Conservation (phyloP, 2,113 vertebrate genomes). For the Plectropomus leopardus region DNA sequence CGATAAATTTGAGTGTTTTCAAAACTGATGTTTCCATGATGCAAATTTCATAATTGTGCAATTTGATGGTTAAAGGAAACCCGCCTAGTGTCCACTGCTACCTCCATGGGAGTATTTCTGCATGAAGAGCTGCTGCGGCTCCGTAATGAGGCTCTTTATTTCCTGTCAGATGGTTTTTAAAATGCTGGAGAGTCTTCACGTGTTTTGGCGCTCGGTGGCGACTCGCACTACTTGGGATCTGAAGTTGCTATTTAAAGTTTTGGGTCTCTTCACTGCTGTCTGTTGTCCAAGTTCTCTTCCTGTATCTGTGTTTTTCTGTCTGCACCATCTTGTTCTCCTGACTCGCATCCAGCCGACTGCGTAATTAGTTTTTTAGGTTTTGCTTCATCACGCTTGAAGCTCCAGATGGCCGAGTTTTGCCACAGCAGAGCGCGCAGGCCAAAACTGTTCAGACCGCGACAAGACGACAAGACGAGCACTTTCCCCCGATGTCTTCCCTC, state of each 20-base stretch:
- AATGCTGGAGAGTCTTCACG: neutral
- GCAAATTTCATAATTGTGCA: too few species aligned
- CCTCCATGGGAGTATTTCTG: slow-evolving; percentile 54
- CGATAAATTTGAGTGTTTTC: too few species aligned
- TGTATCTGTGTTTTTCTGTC: neutral
- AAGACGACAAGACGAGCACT: too few species aligned
- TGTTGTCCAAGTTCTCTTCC: neutral
- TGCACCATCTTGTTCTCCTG: neutral
- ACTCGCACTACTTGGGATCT: neutral
- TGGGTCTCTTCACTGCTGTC: neutral
- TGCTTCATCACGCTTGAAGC: slow-evolving; percentile 16
- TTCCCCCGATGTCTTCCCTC: too few species aligned
- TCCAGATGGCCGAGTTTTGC: slow-evolving; percentile 27
- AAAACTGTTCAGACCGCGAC: neutral
- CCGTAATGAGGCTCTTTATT: neutral
- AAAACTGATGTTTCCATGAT: too few species aligned
- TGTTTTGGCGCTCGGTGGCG: neutral
- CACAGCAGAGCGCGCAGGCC: neutral
- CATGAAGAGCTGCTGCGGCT: slow-evolving; percentile 54
- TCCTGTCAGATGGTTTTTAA: slow-evolving; percentile 4
- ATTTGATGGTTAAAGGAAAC: too few species aligned
- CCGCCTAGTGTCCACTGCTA: slow-evolving; percentile 49
- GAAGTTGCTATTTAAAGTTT: slow-evolving; percentile 3
- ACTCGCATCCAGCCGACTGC: slow-evolving; percentile 6
- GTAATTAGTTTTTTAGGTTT: slow-evolving; percentile 1